Percentiles rank a stretch among this genome's conserved stretches.
phyloP scores from a whole-genome alignment of 1,140 invertebrate species.

The Pachyrhynchus sulphureomaculatus region DNA sequence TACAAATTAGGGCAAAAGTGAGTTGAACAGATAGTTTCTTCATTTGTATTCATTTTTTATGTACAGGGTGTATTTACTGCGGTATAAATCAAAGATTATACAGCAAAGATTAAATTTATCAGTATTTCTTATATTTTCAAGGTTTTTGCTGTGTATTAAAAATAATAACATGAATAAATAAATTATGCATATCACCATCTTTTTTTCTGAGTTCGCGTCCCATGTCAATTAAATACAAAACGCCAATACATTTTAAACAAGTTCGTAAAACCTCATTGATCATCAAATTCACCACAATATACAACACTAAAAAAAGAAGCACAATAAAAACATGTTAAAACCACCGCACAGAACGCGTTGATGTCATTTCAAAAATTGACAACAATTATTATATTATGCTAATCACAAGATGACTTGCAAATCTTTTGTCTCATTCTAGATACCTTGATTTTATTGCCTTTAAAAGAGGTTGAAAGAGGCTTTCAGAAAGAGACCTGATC shows the following conservation, averaged over 20 bases:
- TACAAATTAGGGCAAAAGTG: too few species aligned
- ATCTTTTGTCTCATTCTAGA: conserved; percentile 16
- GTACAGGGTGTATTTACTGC: too few species aligned
- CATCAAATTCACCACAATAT: neutral
- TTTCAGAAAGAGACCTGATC: neutral
- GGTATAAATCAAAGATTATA: too few species aligned
- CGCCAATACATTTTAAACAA: neutral
- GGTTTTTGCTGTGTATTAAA: too few species aligned
- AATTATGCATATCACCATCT: too few species aligned
- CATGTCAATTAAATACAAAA: neutral
- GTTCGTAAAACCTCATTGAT: neutral
- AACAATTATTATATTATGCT: conserved; percentile 45
- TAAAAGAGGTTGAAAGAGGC: neutral
- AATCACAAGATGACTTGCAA: conserved; percentile 44
- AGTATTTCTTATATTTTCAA: too few species aligned
- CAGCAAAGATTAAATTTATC: too few species aligned
- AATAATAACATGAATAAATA: too few species aligned
- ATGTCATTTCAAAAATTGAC: conserved; percentile 39
- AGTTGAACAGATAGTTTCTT: too few species aligned
- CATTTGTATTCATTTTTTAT: too few species aligned
- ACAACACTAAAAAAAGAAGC: neutral
- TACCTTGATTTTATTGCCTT: neutral
- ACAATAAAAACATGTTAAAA: conserved; percentile 7
- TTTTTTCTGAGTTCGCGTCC: too few species aligned
- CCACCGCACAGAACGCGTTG: too few species aligned